These are phyloP conservation scores for Pomacea maculata DNA, from an alignment of 1,140 invertebrate genomes.

Conservation along the genomic window DNA sequence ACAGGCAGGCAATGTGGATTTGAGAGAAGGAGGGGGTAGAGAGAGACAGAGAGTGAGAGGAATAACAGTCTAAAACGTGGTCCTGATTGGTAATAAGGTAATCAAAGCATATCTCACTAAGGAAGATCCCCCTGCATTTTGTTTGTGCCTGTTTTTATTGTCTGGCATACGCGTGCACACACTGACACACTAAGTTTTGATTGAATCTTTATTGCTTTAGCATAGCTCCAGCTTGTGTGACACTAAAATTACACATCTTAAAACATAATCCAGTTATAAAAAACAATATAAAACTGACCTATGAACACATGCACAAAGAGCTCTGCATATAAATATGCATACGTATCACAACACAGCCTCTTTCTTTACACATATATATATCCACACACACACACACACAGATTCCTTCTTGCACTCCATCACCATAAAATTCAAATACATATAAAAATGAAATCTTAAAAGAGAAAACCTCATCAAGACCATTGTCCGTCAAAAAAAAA, in stretches of 20 bases:
- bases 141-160: background rate
- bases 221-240: background rate
- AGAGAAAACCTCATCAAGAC: no score
- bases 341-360: background rate
- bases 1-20: background rate
- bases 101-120: background rate
- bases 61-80: background rate
- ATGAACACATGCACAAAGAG: background rate
- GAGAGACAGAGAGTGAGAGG: slow-evolving; percentile 6
- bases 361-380: background rate
- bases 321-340: background rate
- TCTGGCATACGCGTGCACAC: background rate
- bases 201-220: background rate
- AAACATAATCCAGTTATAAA: no score
- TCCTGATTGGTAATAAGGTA: background rate
- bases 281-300: background rate
- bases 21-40: background rate
- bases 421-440: background rate
- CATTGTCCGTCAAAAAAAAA: background rate
- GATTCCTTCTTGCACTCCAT: background rate
- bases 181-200: background rate
- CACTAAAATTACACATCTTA: background rate
- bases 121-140: background rate
- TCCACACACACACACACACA: slow-evolving; percentile 1
- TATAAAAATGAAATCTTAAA: background rate